Evolutionary conservation across 1,140 invertebrate species (phyloP), one percentile per base, ranked within the genome.

Genomic region (Streblospio benedicti): DNA sequence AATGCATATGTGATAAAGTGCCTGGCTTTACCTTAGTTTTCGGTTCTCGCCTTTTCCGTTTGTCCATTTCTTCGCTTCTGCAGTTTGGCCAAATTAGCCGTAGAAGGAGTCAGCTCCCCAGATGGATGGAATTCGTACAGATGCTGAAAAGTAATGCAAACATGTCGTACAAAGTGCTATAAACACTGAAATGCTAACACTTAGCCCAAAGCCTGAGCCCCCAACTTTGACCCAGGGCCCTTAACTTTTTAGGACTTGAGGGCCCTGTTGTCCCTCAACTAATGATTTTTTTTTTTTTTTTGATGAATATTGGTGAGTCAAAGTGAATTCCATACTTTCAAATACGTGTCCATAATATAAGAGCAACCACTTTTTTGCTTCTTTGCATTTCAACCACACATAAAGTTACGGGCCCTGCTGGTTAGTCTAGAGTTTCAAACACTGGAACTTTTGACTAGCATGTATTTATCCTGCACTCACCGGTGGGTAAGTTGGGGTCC

Each of bases 61-160:
- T 87, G 87, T 33, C 95, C 90, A 90, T 95, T 95, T 78, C 95
- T 91, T 6, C 83, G 76, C 78, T 91, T 94, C 70, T 96, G 93
- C 4, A 87, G 84, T 70, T 86, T 87, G 0, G 90, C 88, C 43
- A 97, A 77, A 71, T 93, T 89, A n/a, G 76, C 96, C 93, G 78
- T 92, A 96, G 73, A 85, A 95, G 0, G 92, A 95, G 68, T 94
- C 89, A 72, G 89, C 88, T 6, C 85, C 86, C 91, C 91, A 97
- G 67, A 86, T 86, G 60, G 90, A 80, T 0, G 92, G 91, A 80
- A n/a, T n/a, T 97, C 90, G 79, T 92, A 97, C 35, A 93, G 85
- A 64, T 91, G 87, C 57, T 90, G 23, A 68, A 72, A 16, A 59
- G 28, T 20, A 35, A 45, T 12, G 28, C 20, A 43, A 57, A 16